phyloP scores from a whole-genome alignment of 2,113 vertebrate genomes.

The Nipponia nippon region DNA sequence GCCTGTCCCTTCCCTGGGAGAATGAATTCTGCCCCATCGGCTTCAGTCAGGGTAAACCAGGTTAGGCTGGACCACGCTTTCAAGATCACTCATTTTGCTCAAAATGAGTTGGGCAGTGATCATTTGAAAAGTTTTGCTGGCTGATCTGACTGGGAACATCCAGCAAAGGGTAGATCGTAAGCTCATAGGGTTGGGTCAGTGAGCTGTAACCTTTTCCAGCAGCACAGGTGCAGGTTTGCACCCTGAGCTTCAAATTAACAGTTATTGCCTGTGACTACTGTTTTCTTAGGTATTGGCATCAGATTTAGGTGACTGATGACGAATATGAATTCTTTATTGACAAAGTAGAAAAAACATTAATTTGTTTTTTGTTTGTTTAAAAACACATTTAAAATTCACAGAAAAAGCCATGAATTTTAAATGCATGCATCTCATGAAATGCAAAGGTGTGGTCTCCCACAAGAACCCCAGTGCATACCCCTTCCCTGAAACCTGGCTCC shows the following conservation, averaged over 20 bases:
- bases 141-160: background rate
- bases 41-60: background rate
- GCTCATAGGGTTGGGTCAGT: background rate
- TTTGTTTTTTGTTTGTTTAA: background rate
- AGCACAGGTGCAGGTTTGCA: background rate
- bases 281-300: background rate
- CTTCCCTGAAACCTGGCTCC: background rate
- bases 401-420: background rate
- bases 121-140: background rate
- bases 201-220: background rate
- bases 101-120: background rate
- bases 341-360: background rate
- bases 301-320: background rate
- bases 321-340: background rate
- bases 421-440: background rate
- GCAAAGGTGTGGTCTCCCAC: background rate
- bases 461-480: background rate
- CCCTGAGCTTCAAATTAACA: background rate
- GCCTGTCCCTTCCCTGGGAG: background rate
- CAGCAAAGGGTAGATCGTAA: background rate
- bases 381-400: background rate
- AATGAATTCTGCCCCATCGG: background rate
- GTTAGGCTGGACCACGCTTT: background rate
- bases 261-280: background rate
- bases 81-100: background rate